Conservation (phyloP, 2,888 invertebrate species). For the Coleophora flavipennella region DNA sequence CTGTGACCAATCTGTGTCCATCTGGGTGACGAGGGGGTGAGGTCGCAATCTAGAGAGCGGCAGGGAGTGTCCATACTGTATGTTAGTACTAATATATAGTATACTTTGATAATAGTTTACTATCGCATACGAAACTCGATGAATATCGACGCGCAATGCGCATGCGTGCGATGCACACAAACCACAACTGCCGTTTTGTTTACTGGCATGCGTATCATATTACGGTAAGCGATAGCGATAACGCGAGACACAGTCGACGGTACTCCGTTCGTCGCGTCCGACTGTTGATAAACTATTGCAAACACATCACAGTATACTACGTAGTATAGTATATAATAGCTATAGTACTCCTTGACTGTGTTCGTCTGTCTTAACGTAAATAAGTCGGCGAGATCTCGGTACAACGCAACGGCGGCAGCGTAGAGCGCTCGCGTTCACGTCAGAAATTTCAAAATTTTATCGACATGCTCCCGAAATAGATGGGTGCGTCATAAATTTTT, state of each 20-base stretch:
- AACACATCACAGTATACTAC: slow-evolving; percentile 1
- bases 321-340: too few species aligned
- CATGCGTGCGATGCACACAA: slow-evolving; percentile 28
- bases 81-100: too few species aligned
- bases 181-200: slow-evolving; percentile 34
- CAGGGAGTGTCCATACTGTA: too few species aligned
- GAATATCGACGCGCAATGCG: slow-evolving; percentile 26
- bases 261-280: slow-evolving; percentile 15
- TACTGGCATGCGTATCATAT: slow-evolving; percentile 37
- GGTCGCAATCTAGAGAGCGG: too few species aligned
- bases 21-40: too few species aligned
- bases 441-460: slow-evolving; percentile 8
- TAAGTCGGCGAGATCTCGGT: background rate
- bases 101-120: too few species aligned
- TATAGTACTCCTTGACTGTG: too few species aligned
- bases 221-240: slow-evolving; percentile 33
- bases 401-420: background rate
- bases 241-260: slow-evolving; percentile 27
- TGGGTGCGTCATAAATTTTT: background rate
- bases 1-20: too few species aligned
- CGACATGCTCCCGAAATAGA: slow-evolving; percentile 11
- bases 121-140: slow-evolving; percentile 3
- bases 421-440: slow-evolving; percentile 2
- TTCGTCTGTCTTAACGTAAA: too few species aligned
- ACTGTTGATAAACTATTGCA: slow-evolving; percentile 17